Base-by-base conservation (phyloP, 2,888 invertebrate species). In the Prenolepis imparis region DNA sequence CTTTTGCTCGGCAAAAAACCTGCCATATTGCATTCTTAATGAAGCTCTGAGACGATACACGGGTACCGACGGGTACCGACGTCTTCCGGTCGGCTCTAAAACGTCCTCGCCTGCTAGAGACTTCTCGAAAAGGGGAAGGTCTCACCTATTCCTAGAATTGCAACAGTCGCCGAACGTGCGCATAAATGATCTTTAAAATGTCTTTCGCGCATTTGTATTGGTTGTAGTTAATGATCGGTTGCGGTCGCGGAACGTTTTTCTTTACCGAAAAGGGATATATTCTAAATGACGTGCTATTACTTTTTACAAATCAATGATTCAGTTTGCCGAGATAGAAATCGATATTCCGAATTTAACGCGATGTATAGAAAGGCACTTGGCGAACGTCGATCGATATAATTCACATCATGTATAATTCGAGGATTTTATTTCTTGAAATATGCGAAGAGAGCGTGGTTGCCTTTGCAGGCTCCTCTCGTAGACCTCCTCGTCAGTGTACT, bases 21-120 rank as follows among this genome's bases (percentile, higher is more conserved):
- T 83, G 88, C 88, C 90, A 90, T 91, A 92, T 91, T 92, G 92
- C 92, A 92, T 92, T 88, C 89, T 89, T 92, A 92, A 93, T 92
- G 92, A 92, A 92, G 89, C 89, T 86, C 70, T 82, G 84, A 84
- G 87, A 90, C 89, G 88, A 86, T 91, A 83, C 85, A 28, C 28
- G 28, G 84, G 77, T 66, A 86, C 86, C 87, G 59, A 83, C 86
- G 89, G 83, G 75, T 66, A 86, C 85, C 87, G 59, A 83, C 86
- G 89, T 90, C 87, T 91, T 92, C 90, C 89, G 91, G 90, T 89
- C 87, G 88, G 86, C 84, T 86, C 87, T 89, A 77, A 78, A 86
- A 75, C 28, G 64, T 44, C 21, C 64, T 36, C 18, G 57, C 39
- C 44, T 44, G 36, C 74, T 80, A 84, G 70, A 39, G 57, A 83